Evolutionary conservation across 2,113 vertebrate species (phyloP).

Genomic region (Rhea pennata): DNA sequence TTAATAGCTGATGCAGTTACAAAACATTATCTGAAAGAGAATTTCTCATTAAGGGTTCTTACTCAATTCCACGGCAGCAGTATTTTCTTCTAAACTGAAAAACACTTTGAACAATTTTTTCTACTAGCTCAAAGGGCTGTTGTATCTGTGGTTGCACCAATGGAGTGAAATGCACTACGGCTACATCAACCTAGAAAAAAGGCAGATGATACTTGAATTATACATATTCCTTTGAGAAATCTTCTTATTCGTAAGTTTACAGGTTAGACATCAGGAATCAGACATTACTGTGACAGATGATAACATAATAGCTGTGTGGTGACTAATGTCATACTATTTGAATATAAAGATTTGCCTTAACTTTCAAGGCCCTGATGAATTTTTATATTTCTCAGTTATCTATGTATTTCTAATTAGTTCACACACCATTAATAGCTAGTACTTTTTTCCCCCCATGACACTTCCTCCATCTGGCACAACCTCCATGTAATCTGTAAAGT

Average conservation of each 20-base stretch:
- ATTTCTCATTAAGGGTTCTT: slow-evolving; percentile 64
- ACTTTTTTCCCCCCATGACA: slow-evolving; percentile 16
- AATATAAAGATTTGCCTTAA: background rate
- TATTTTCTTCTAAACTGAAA: slow-evolving; percentile 95
- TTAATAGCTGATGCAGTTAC: background rate
- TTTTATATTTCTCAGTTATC: slow-evolving; percentile 4
- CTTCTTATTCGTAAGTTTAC: background rate
- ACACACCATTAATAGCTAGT: background rate
- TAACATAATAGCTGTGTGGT: background rate
- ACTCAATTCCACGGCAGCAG: slow-evolving; percentile 89
- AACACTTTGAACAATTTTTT: slow-evolving; percentile 87
- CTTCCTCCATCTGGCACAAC: background rate
- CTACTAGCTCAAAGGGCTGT: slow-evolving; percentile 92
- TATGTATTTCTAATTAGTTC: slow-evolving; percentile 52
- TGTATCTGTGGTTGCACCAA: slow-evolving; percentile 86
- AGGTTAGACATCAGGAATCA: background rate
- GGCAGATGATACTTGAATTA: background rate
- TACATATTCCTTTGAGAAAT: background rate
- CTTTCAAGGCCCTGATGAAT: background rate
- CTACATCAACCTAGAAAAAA: slow-evolving; percentile 88
- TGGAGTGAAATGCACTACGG: slow-evolving; percentile 91
- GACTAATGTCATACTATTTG: background rate
- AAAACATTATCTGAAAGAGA: background rate
- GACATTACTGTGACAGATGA: background rate
- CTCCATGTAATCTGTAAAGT: slow-evolving; percentile 37